Conservation (phyloP, 2,113 vertebrate genomes). For the Mesembrinibis cayennensis region DNA sequence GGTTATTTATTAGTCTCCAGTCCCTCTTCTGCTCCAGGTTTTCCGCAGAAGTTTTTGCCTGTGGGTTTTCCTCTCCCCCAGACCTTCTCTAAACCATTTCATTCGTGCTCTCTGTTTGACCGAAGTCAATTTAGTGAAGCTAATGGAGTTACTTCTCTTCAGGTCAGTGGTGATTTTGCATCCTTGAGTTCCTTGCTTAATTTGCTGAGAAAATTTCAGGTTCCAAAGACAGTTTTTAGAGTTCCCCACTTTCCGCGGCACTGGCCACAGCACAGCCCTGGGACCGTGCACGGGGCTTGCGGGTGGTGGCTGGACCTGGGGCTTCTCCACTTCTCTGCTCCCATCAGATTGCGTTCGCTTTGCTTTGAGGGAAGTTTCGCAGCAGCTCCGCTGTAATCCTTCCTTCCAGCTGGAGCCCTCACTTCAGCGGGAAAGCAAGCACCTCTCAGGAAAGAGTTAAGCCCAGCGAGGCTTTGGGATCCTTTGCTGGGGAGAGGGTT, state of each 20-base stretch:
- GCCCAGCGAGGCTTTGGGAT: not conserved
- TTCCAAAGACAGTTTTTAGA: not conserved
- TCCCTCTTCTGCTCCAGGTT: not conserved
- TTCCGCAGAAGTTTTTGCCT: not conserved
- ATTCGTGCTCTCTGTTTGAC: not conserved
- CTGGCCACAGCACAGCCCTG: not conserved
- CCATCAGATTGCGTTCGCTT: not conserved
- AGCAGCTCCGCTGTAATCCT: not conserved
- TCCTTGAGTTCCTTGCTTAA: conserved; percentile 5
- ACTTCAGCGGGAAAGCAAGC: not conserved
- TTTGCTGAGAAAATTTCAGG: not conserved
- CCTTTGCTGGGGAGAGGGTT: conserved; percentile 48
- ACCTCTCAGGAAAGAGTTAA: conserved; percentile 68
- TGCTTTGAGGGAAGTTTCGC: not conserved
- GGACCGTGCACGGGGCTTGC: rapidly evolving
- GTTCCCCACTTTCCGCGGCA: rapidly evolving
- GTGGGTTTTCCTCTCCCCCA: not conserved
- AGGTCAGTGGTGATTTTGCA: not conserved
- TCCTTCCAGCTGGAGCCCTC: not conserved
- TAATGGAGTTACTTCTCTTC: not conserved
- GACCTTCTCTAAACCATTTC: not conserved
- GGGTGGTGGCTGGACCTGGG: not conserved
- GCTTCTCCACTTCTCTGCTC: not conserved
- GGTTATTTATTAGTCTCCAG: not conserved
- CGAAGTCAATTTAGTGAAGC: not conserved